A percentile compares a stretch with the other conserved stretches of the same genome.
Conservation (phyloP, 2,113 vertebrate species). For the Aramus guarauna region DNA sequence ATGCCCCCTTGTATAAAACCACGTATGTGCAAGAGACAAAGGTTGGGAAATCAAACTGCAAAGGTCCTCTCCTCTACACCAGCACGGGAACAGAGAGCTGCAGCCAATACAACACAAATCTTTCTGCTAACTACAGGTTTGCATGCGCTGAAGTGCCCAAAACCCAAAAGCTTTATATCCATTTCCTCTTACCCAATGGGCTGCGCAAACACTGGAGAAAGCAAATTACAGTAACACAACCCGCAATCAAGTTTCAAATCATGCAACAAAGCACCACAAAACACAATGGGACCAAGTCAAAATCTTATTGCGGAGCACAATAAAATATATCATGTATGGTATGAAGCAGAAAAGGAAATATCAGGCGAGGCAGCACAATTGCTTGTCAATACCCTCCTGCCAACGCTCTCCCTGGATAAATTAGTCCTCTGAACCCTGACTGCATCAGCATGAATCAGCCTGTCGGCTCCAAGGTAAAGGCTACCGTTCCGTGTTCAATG, state of each 20-base stretch:
- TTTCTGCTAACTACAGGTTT: not conserved
- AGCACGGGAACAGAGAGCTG: not conserved
- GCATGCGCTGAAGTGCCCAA: not conserved
- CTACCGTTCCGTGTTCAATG: fast-evolving
- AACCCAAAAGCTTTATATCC: not conserved
- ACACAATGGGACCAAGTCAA: not conserved
- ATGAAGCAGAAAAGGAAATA: not conserved
- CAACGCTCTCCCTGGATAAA: not conserved
- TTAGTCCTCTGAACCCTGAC: not conserved
- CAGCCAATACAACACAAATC: not conserved
- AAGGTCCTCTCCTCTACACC: not conserved
- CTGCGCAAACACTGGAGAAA: not conserved
- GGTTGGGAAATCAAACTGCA: not conserved
- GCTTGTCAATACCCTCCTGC: constrained; percentile 10
- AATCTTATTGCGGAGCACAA: not conserved
- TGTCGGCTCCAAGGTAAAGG: not conserved
- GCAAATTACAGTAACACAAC: not conserved
- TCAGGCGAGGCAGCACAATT: not conserved
- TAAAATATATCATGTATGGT: not conserved
- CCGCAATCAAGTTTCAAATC: not conserved
- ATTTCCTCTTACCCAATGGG: not conserved
- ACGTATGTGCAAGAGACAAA: not conserved
- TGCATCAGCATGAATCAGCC: not conserved
- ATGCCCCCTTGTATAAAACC: not conserved
- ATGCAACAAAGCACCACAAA: not conserved